Base-by-base conservation (phyloP, 2,113 vertebrate genomes). In the Dicaeum eximium region DNA sequence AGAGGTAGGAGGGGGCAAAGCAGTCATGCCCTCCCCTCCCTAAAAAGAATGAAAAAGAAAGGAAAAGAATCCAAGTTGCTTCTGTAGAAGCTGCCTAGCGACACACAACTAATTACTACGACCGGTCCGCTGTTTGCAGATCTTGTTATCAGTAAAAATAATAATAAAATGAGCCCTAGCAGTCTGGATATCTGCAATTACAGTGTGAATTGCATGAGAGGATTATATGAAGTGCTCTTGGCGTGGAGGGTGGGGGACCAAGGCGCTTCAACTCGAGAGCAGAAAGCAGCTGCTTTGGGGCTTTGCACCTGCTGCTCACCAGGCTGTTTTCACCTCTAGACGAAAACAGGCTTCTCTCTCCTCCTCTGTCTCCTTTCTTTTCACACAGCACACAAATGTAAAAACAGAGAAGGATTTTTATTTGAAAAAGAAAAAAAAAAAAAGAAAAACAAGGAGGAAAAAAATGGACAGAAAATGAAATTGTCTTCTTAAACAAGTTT, bases 161-260 rank as follows among this genome's bases (percentile, higher is more conserved):
- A 97, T 97, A 97, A 98, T 96, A 97, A 97, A 98, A 96, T 90
- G 94, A 97, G 97, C 94, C 96, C 95, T 90, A 96, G 97, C 97
- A 95, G 97, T 96, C 93, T 97, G 98, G 97, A 97, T 97, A 98
- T 98, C 96, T 97, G 98, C 98, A 98, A 98, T 98, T 98, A 98
- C 98, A 98, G 98, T 97, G 98, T 98, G 98, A 98, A 98, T 98
- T 98, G 98, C 98, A 98, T 91, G 98, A 98, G 98, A 98, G 98
- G 98, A 98, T 98, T 99, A 98, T 93, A 97, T 98, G 98, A 98
- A 99, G 98, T 98, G 98, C 98, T 98, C 98, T 98, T 97, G 97
- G 98, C 97, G 66, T 98, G 97, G 98, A 97, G 97, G 96, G 95
- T 96, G 96, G 97, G 97, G 96, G 97, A 97, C 97, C 94, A 88